Evolutionary conservation across 2,888 invertebrate genomes (phyloP).

Genomic region (Drosophila quasianomalipes): DNA sequence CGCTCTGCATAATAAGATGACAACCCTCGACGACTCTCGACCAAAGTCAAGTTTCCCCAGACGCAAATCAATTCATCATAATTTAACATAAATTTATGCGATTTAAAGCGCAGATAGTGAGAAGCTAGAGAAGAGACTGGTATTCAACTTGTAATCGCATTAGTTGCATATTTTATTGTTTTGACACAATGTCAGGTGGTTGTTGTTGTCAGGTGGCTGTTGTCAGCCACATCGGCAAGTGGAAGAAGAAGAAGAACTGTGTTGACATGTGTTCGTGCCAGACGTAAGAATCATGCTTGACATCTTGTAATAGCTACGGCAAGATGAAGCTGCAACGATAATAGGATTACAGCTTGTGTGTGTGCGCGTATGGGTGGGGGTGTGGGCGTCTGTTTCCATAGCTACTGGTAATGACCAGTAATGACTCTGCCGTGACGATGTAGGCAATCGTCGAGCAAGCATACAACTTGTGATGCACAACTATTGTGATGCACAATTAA

Average conservation of each 20-base stretch:
- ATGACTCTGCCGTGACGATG: not conserved
- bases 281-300: slow-evolving; percentile 47
- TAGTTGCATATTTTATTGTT: slow-evolving; percentile 76
- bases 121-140: not conserved
- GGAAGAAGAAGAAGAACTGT: slow-evolving; percentile 11
- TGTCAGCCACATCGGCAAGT: slow-evolving; percentile 29
- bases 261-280: slow-evolving; percentile 40
- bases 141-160: slow-evolving; percentile 68
- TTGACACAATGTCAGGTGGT: slow-evolving; percentile 34
- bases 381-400: not conserved
- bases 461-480: too few species aligned
- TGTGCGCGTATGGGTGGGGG: not conserved
- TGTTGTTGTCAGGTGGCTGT: slow-evolving; percentile 3
- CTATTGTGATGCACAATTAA: not conserved
- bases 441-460: not conserved
- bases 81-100: slow-evolving; percentile 66
- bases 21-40: slow-evolving; percentile 36
- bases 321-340: slow-evolving; percentile 48
- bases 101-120: slow-evolving; percentile 20
- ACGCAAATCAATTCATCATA: slow-evolving; percentile 65
- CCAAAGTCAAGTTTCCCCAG: slow-evolving; percentile 46
- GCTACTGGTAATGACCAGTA: not conserved
- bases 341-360: slow-evolving; percentile 47
- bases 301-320: slow-evolving; percentile 47
- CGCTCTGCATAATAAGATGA: slow-evolving; percentile 76